Percentiles rank a stretch among this genome's conserved stretches.
These are phyloP conservation scores for Turritopsis rubra DNA, from an alignment of 30 jellyfish, hydroid and myxozoan genomes.

Conservation along the genomic window DNA sequence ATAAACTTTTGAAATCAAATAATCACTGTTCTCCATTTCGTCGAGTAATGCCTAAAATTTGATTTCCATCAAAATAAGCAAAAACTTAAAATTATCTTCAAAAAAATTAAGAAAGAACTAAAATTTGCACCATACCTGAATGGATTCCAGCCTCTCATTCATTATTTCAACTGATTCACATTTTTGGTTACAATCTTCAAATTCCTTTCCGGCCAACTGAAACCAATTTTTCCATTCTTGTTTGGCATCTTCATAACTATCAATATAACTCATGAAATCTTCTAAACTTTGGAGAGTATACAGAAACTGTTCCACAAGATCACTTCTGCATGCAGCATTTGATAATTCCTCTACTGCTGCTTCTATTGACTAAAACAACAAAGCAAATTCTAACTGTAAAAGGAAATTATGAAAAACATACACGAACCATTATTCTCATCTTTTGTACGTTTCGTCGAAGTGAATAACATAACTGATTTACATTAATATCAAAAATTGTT, in stretches of 20 bases:
- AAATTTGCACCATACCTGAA: too few relatives aligned
- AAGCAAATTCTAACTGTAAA: too few relatives aligned
- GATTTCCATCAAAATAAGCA: too few relatives aligned
- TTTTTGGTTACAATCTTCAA: neutral
- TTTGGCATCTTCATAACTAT: constrained; percentile 9
- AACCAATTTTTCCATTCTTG: constrained; percentile 6
- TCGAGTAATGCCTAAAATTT: constrained; percentile 52
- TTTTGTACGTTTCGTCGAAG: too few relatives aligned
- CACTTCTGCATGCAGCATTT: neutral
- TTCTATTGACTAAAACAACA: neutral
- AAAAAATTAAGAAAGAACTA: too few relatives aligned
- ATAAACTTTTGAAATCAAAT: constrained; percentile 66
- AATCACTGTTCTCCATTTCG: constrained; percentile 68
- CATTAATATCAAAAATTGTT: too few relatives aligned
- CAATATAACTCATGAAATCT: neutral
- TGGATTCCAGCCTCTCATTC: constrained; percentile 10
- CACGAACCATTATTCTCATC: neutral
- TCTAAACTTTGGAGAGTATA: neutral
- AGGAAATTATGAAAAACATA: neutral
- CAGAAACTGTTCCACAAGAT: neutral
- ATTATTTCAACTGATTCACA: constrained; percentile 10
- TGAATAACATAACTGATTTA: too few relatives aligned
- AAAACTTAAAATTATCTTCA: neutral
- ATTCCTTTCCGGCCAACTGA: neutral
- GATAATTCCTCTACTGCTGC: neutral